Percentiles rank a stretch among this genome's conserved stretches.
Conservation (phyloP, 2,888 invertebrate species). For the Callyntrura sp. region DNA sequence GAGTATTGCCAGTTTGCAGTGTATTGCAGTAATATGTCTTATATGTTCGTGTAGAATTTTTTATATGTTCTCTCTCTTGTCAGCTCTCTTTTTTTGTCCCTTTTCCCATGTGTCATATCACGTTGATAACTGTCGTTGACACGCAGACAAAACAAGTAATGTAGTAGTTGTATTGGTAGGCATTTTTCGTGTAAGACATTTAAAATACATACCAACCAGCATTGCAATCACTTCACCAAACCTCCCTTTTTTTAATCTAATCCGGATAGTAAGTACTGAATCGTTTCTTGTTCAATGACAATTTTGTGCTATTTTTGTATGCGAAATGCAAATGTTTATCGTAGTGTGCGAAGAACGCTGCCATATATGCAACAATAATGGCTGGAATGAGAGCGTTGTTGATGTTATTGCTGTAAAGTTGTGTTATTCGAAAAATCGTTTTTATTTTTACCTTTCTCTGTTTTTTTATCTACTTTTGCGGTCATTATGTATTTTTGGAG, state of each 20-base stretch:
- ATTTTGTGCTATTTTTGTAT: neutral
- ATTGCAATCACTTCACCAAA: no score
- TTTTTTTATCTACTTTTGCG: no score
- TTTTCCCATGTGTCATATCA: slow-evolving; percentile 33
- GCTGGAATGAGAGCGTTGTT: neutral
- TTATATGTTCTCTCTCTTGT: slow-evolving; percentile 19
- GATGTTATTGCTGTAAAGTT: no score
- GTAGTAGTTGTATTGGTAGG: neutral
- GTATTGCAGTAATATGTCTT: slow-evolving; percentile 9
- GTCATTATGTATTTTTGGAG: neutral
- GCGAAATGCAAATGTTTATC: slow-evolving; percentile 9
- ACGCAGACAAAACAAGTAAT: slow-evolving; percentile 9
- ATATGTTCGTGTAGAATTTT: slow-evolving; percentile 42
- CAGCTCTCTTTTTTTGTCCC: neutral
- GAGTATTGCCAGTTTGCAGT: slow-evolving; percentile 41
- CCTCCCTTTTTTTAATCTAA: neutral
- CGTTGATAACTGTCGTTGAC: slow-evolving; percentile 40
- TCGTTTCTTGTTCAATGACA: neutral
- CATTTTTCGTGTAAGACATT: neutral
- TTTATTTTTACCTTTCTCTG: no score
- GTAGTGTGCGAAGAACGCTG: neutral
- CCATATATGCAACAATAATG: neutral
- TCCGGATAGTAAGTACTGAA: neutral
- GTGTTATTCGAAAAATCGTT: neutral
- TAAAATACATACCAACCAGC: neutral